A percentile compares a stretch with the other conserved stretches of the same genome.
phyloP scores from a whole-genome alignment of 2,888 invertebrate species.

The Idaea straminata region DNA sequence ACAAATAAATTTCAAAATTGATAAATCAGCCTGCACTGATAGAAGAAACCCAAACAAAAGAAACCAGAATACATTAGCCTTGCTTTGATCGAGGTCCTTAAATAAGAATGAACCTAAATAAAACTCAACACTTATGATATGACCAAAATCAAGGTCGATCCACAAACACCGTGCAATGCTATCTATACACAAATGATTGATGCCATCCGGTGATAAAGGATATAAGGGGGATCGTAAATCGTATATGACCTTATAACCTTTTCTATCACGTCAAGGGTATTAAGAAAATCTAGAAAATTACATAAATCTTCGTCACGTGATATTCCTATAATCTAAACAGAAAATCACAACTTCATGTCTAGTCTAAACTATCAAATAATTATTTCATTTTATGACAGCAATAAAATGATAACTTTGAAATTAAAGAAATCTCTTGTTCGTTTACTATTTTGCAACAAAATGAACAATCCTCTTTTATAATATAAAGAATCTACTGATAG shows the following conservation, averaged over 20 bases:
- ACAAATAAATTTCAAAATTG: no score
- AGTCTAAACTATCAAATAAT: no score
- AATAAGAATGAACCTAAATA: not conserved
- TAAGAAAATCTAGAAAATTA: not conserved
- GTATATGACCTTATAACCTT: not conserved
- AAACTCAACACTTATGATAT: not conserved
- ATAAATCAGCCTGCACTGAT: no score
- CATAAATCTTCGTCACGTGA: not conserved
- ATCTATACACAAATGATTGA: conserved; percentile 15
- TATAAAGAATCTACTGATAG: no score
- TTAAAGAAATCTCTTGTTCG: no score
- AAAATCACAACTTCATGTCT: not conserved
- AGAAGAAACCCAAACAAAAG: not conserved
- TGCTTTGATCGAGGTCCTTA: not conserved
- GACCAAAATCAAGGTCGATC: conserved; percentile 7
- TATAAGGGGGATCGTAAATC: not conserved
- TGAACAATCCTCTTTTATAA: no score
- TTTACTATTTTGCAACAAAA: no score
- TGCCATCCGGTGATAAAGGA: conserved; percentile 9
- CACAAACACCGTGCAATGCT: conserved; percentile 8
- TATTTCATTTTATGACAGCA: no score
- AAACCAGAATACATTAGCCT: not conserved
- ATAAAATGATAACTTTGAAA: no score
- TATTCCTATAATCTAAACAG: not conserved
- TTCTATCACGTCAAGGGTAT: not conserved